Evolutionary conservation across 2,113 vertebrate species (phyloP).

Genomic region (Crotophaga sulcirostris): DNA sequence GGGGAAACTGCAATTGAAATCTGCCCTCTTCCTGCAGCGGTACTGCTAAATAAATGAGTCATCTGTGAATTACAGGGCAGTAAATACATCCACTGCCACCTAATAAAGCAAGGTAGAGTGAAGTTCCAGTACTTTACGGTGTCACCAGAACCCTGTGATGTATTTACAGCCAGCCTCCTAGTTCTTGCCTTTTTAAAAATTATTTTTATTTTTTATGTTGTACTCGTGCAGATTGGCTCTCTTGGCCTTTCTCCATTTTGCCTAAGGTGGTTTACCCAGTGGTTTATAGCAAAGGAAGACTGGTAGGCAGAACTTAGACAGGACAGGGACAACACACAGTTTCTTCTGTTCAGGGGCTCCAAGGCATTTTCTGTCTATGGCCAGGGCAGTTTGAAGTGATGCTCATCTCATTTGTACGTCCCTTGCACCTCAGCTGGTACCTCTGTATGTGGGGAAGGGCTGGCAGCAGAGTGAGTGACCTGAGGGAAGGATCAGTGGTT

Average conservation of each 20-base stretch:
- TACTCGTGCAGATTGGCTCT: conserved; percentile 17
- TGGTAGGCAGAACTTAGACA: background rate
- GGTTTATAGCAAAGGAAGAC: background rate
- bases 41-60: conserved; percentile 72
- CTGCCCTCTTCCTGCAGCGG: conserved; percentile 29
- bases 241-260: background rate
- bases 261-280: background rate
- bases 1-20: conserved; percentile 61
- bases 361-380: background rate
- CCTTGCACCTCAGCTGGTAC: background rate
- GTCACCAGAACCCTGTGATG: conserved; percentile 57
- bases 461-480: background rate
- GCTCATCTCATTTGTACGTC: background rate
- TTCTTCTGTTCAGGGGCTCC: background rate
- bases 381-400: background rate
- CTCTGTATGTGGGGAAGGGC: background rate
- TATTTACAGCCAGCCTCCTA: conserved; percentile 69
- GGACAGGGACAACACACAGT: background rate
- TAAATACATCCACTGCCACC: conserved; percentile 73
- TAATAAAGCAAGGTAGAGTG: conserved; percentile 71
- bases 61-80: conserved; percentile 60
- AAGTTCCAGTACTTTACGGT: conserved; percentile 65
- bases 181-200: conserved; percentile 12
- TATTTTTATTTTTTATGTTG: conserved; percentile 43
- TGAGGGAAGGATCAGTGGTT: background rate